Evolutionary conservation across 2,888 invertebrate genomes (phyloP).

Genomic region (Stenoptilia bipunctidactyla): DNA sequence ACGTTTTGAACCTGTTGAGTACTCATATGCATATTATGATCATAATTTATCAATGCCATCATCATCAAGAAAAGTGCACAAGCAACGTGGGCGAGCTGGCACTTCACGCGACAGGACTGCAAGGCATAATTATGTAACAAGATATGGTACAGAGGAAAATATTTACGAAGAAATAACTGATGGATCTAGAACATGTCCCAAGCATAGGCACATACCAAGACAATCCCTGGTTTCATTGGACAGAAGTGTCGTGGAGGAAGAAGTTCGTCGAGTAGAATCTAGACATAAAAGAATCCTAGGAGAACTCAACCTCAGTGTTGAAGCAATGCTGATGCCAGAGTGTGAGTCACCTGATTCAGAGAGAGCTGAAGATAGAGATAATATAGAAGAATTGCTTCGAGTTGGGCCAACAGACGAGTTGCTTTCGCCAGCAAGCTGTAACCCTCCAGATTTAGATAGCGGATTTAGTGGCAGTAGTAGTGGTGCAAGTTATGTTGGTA

Average conservation of each 20-base stretch:
- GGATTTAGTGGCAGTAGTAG: conserved; percentile 88
- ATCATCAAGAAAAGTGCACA: conserved; percentile 54
- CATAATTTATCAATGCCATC: conserved; percentile 77
- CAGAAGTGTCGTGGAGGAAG: conserved; percentile 84
- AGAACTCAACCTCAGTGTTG: conserved; percentile 88
- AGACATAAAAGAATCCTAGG: conserved; percentile 86
- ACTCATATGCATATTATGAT: conserved; percentile 88
- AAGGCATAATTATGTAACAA: conserved; percentile 80
- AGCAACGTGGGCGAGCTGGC: conserved; percentile 56
- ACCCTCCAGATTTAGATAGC: conserved; percentile 80
- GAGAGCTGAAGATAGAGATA: conserved; percentile 73
- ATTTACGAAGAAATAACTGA: conserved; percentile 86
- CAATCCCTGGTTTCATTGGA: conserved; percentile 77
- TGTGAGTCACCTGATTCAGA: conserved; percentile 76
- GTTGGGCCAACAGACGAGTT: conserved; percentile 80
- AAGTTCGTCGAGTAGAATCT: conserved; percentile 85
- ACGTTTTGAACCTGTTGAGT: conserved; percentile 77
- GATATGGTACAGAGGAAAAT: conserved; percentile 88
- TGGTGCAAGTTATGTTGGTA: conserved; percentile 84
- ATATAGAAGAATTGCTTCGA: conserved; percentile 75
- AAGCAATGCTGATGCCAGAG: conserved; percentile 92
- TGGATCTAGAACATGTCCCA: conserved; percentile 65
- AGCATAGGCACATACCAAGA: conserved; percentile 59
- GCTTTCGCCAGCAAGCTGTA: conserved; percentile 77
- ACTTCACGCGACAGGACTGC: conserved; percentile 52